phyloP scores from a whole-genome alignment of 2,113 vertebrate species.

The Pheucticus melanocephalus region DNA sequence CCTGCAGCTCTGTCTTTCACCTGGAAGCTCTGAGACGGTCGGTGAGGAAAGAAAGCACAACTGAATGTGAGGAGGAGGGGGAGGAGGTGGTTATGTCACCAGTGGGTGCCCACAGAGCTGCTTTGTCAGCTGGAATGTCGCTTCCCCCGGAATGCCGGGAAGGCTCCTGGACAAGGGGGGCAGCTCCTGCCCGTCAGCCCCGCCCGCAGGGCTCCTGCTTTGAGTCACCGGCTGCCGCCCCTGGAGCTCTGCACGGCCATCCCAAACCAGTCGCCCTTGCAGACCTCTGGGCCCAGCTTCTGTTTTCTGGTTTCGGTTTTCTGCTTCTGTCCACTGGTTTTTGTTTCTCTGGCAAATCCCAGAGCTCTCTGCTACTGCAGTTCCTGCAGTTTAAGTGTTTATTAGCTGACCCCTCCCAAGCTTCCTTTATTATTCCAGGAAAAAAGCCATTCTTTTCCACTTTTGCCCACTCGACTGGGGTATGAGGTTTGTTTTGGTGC shows the following conservation, averaged over 20 bases:
- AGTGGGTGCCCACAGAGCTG: background rate
- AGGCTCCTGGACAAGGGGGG: background rate
- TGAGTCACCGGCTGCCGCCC: accelerated
- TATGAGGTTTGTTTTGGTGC: background rate
- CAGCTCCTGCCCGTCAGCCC: background rate
- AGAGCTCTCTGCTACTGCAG: background rate
- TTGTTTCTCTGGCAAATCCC: background rate
- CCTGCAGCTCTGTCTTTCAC: background rate
- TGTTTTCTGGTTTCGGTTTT: background rate
- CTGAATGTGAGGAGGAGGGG: too few species aligned
- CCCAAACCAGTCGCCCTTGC: accelerated
- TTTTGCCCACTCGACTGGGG: background rate
- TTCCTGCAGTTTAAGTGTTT: background rate
- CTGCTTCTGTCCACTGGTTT: background rate
- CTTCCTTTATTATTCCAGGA: background rate
- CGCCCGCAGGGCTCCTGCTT: accelerated
- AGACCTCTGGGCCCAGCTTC: accelerated
- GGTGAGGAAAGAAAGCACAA: background rate
- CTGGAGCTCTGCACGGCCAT: accelerated
- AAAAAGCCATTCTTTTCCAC: background rate
- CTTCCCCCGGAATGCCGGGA: background rate
- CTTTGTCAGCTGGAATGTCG: background rate
- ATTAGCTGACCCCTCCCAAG: background rate
- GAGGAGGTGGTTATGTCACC: background rate
- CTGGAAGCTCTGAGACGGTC: background rate